These are phyloP conservation scores for Ichneumoninae sp. DNA, from an alignment of 2,888 invertebrate species.

Conservation along the genomic window DNA sequence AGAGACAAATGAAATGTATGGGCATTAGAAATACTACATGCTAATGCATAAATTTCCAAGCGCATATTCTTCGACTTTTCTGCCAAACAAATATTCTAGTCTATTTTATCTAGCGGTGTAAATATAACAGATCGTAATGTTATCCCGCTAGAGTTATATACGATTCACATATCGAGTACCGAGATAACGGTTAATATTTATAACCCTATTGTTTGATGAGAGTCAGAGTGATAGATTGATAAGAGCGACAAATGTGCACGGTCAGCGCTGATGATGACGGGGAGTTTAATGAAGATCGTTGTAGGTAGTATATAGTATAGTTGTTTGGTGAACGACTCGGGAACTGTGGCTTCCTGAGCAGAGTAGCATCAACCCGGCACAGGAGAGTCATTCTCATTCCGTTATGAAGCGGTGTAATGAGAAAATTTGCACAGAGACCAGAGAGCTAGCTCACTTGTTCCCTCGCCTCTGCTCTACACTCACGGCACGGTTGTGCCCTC, in stretches of 20 bases:
- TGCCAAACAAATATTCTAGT: background rate
- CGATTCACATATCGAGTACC: background rate
- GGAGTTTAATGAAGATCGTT: constrained; percentile 19
- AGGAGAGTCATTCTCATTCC: constrained; percentile 65
- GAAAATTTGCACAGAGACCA: constrained; percentile 64
- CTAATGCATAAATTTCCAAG: constrained; percentile 46
- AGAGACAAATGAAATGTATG: constrained; percentile 1
- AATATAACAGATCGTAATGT: background rate
- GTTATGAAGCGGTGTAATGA: constrained; percentile 70
- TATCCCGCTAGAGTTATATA: background rate
- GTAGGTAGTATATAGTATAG: background rate
- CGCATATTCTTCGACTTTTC: too few relatives aligned
- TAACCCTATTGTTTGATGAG: background rate
- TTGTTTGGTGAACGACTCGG: constrained; percentile 8
- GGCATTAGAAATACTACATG: constrained; percentile 30
- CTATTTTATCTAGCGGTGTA: background rate
- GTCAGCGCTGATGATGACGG: constrained; percentile 5
- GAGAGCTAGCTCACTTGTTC: background rate
- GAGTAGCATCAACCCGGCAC: constrained; percentile 17
- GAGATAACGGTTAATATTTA: constrained; percentile 3
- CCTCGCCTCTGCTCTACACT: constrained; percentile 1
- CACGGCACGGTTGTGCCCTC: constrained; percentile 54
- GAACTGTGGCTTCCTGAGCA: background rate
- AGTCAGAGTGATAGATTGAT: background rate
- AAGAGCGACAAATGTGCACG: background rate